Conservation (phyloP, 2,888 invertebrate species). For the Vesta saturnalis region DNA sequence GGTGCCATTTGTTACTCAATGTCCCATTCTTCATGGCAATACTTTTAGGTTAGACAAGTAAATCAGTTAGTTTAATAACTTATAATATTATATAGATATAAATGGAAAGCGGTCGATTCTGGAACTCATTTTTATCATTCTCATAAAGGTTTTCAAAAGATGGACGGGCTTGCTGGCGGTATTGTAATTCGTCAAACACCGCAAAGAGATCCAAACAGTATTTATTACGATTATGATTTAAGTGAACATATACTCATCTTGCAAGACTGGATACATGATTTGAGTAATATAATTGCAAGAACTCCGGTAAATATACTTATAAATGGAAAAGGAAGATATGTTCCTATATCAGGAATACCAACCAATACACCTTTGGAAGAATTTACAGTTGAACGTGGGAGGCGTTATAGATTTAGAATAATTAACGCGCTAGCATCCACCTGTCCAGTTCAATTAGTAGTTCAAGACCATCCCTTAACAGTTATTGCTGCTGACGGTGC, state of each 20-base stretch:
- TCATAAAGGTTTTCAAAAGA: constrained; percentile 89
- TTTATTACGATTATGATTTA: constrained; percentile 88
- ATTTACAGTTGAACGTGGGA: constrained; percentile 87
- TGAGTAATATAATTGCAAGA: constrained; percentile 77
- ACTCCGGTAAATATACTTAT: constrained; percentile 88
- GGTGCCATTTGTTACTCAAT: no score
- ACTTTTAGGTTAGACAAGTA: no score
- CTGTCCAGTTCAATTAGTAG: constrained; percentile 88
- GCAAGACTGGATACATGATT: constrained; percentile 92
- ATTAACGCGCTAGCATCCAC: constrained; percentile 92
- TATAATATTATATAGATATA: no score
- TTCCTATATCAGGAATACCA: constrained; percentile 90
- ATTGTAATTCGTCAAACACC: constrained; percentile 86
- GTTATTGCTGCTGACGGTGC: constrained; percentile 90
- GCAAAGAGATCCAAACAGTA: constrained; percentile 83
- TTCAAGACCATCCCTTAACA: constrained; percentile 86
- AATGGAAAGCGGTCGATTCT: constrained; percentile 85
- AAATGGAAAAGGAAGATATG: constrained; percentile 92
- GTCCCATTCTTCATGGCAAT: no score
- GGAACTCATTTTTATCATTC: constrained; percentile 95
- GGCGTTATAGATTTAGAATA: constrained; percentile 88
- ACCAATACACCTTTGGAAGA: constrained; percentile 89
- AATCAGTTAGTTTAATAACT: no score
- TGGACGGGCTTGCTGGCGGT: constrained; percentile 88
- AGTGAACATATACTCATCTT: constrained; percentile 88